phyloP scores from a whole-genome alignment of 2,888 invertebrate species.

The Eupithecia subfuscata region DNA sequence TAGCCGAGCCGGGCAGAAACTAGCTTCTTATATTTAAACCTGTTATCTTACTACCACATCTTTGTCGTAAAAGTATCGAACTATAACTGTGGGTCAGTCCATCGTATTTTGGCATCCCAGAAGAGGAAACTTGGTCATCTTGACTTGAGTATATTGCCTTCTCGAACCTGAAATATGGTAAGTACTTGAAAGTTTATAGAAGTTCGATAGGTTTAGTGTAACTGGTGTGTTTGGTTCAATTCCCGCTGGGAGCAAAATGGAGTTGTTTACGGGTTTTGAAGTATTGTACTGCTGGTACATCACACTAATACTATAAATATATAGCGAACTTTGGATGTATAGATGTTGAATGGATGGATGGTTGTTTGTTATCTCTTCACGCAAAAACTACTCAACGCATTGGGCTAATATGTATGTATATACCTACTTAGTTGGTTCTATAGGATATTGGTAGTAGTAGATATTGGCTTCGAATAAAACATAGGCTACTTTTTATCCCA shows the following conservation, averaged over 20 bases:
- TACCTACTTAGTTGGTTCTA: too few species aligned
- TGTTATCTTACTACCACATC: slow-evolving; percentile 26
- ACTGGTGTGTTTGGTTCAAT: slow-evolving; percentile 8
- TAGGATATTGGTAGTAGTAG: too few species aligned
- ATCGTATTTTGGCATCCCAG: slow-evolving; percentile 10
- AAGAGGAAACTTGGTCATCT: slow-evolving; percentile 3
- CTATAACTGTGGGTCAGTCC: slow-evolving; percentile 29
- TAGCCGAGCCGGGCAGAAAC: too few species aligned
- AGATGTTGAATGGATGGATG: too few species aligned
- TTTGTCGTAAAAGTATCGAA: slow-evolving; percentile 34
- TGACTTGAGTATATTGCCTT: slow-evolving; percentile 12
- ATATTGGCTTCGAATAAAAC: too few species aligned
- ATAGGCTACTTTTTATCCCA: too few species aligned
- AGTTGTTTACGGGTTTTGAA: neutral
- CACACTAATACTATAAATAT: too few species aligned
- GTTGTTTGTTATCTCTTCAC: too few species aligned
- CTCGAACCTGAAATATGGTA: slow-evolving; percentile 10
- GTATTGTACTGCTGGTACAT: neutral
- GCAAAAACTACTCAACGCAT: too few species aligned
- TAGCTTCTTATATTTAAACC: neutral
- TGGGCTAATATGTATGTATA: too few species aligned
- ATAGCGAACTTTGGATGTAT: too few species aligned
- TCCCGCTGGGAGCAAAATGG: slow-evolving; percentile 6
- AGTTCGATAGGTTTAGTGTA: slow-evolving; percentile 3
- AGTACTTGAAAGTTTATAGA: neutral